Evolutionary conservation across 23 tunicate species (phyloP), one percentile per base, ranked within the genome.

Genomic region (Aplidium turbinatum): DNA sequence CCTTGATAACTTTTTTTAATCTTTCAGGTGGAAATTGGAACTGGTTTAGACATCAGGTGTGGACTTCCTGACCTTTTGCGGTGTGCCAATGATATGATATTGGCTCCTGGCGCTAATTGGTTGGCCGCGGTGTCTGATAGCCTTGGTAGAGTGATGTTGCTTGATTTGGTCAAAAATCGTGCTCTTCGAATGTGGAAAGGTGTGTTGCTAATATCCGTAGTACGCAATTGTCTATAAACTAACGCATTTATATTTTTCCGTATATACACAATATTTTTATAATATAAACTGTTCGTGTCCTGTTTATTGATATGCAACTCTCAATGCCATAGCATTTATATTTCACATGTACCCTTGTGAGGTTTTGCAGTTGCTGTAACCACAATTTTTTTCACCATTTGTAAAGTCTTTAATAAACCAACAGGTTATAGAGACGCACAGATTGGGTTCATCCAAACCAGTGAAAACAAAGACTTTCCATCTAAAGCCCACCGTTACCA

Each of bases 151-250:
- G 86, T 91, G 47, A 46, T 84, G 58, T 74, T 91, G 47, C 52
- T 91, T 30, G 91, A 91, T 79, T 31, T 91, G 50, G 38, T 58
- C 2, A 74, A 79, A 34, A 61, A 73, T 1, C 55, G 33, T 70
- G 85, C 80, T 31, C 38, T 91, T 9, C 66, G 97, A 38, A 84
- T 91, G 86, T 91, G 97, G 97, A 91, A 91, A 91, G 97, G 97
- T 90, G 39, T 4, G 4, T 25, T 50, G 22, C 27, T 16, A 9
- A 42, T 9, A 16, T 9, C 9, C 9, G 23, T 56, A 11, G 18
- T 22, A 11, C 63, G 16, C 20, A n/a, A 11, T 56, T 20, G 63
- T 56, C 9, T 13, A 56, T 11, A n/a, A 13, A 9, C 11, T 42
- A 42, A 16, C 50, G 11, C 50, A 42, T 42, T 42, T 16, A 11